phyloP scores from a whole-genome alignment of 35 echinoderm and acorn worm species.

The Ophioderma brevispina region DNA sequence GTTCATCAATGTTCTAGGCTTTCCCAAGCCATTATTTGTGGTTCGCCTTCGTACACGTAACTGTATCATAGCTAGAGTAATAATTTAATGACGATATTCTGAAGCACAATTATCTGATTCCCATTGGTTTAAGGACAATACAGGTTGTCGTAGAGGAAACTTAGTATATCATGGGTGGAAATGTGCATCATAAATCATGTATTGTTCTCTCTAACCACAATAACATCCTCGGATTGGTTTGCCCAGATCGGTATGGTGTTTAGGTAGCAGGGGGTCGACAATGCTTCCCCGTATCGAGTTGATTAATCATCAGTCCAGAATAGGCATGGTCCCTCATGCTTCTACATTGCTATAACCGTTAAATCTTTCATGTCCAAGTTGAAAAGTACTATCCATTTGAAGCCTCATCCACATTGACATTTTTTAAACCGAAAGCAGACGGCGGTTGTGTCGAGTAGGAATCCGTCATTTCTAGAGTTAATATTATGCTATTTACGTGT shows the following conservation, averaged over 20 bases:
- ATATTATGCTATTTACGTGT: not conserved
- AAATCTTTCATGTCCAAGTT: not conserved
- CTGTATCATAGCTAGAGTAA: not conserved
- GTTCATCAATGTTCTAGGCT: too few species aligned
- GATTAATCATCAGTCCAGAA: not conserved
- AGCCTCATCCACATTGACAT: not conserved
- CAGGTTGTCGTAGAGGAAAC: not conserved
- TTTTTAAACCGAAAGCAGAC: not conserved
- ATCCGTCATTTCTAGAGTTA: not conserved
- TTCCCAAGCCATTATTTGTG: not conserved
- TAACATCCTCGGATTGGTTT: not conserved
- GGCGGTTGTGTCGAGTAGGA: not conserved
- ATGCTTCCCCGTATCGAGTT: not conserved
- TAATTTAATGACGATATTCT: not conserved
- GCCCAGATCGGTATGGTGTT: not conserved
- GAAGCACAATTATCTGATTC: not conserved
- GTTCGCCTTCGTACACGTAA: not conserved
- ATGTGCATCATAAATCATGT: not conserved
- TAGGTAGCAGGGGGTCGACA: not conserved
- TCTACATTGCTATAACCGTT: not conserved
- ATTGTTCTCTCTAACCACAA: not conserved
- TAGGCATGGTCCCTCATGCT: not conserved
- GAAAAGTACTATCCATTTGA: not conserved
- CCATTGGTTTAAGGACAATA: not conserved
- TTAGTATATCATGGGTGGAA: not conserved